Base-by-base conservation (phyloP, 2,797 vertebrate genomes). In the Epinephelus coioides region DNA sequence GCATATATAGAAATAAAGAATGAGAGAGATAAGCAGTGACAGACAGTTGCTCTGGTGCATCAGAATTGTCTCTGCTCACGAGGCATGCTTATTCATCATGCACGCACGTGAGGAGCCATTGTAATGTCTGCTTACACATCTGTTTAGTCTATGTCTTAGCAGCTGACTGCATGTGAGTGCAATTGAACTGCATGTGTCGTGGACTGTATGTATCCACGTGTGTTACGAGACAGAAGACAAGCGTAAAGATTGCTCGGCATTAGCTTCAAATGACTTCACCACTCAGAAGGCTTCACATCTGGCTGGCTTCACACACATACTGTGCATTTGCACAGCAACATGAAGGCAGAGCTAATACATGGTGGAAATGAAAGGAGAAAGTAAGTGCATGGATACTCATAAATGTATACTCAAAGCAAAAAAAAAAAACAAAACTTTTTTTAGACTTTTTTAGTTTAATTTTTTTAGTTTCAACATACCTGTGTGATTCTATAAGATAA, bases 51-150 rank as follows among this genome's bases (percentile, higher is more conserved):
- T 57, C 23, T 65, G 25, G 40, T 50, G 23, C 68, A 51, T 30
- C 27, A 30, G 47, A 19, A 44, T 55, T 56, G 18, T 66, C 43
- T 73, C 64, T 18, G 53, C 59, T 67, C 49, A 46, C 34, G 18
- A 69, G 19, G 30, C 63, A 38, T 60, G 49, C 23, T 17, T 17
- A 60, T 75, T 40, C 59, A 73, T 80, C 66, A 64, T 60, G 25
- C 6, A 53, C 55, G 57, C 60, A 63, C 56, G 53, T 66, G 23
- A 63, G 38, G 62, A 66, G 12, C 49, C 27, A 53, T 23, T 38
- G 40, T 55, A 18, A 55, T 71, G 62, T 27, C 62, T 73, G 34
- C 64, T 19, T n/a, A 46, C 55, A 76, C 69, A 78, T 76, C 55
- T 73, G 73, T 75, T 66, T 19, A 10, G 51, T 57, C 15, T n/a